Percentiles rank a stretch among this genome's conserved stretches.
phyloP scores from a whole-genome alignment of 2,113 vertebrate genomes.

The Hydrochoerus hydrochaeris region DNA sequence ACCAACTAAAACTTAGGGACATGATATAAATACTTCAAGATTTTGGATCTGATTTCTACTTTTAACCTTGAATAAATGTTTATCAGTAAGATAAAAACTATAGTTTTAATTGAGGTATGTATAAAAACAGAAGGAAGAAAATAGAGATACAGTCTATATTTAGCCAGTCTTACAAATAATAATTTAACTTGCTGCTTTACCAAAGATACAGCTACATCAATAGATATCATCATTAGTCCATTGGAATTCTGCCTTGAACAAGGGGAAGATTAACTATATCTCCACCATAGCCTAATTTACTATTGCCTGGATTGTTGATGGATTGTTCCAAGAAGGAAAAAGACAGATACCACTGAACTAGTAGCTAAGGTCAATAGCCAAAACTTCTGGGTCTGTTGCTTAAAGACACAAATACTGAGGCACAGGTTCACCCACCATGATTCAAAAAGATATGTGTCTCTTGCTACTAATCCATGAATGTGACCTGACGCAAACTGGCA shows the following conservation, averaged over 20 bases:
- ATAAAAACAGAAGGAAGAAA: slow-evolving; percentile 36
- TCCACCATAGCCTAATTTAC: neutral
- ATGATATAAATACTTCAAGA: slow-evolving; percentile 36
- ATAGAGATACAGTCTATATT: slow-evolving; percentile 24
- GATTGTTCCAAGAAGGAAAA: neutral
- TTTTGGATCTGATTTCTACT: neutral
- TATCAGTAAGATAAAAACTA: neutral
- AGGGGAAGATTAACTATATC: neutral
- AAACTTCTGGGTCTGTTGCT: neutral
- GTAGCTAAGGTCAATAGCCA: neutral
- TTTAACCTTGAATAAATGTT: slow-evolving; percentile 30
- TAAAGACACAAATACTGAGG: slow-evolving; percentile 46
- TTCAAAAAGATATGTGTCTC: slow-evolving; percentile 27
- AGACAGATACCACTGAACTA: slow-evolving; percentile 12
- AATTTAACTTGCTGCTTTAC: too few species aligned
- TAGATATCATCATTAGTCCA: too few species aligned
- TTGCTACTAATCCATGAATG: slow-evolving; percentile 17
- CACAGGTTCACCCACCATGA: neutral
- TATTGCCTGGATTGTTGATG: neutral
- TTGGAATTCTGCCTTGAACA: slow-evolving; percentile 6
- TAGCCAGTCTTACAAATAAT: neutral
- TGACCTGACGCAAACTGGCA: neutral
- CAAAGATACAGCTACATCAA: too few species aligned
- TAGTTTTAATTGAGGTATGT: neutral
- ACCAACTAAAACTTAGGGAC: neutral